Conservation (phyloP, 2,888 invertebrate genomes). For the Saturnia pavonia region DNA sequence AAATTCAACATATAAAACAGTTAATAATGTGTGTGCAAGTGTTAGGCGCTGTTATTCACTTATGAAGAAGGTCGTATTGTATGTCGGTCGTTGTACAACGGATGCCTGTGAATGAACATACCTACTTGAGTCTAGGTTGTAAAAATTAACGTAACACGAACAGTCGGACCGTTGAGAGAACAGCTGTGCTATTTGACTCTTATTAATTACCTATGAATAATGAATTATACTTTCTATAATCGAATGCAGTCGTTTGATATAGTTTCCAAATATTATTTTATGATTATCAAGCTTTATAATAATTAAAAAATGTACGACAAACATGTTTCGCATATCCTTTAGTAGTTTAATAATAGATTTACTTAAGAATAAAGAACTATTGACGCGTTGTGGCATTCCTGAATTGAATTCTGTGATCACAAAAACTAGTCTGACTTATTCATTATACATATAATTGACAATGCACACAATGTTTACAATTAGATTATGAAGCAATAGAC, state of each 20-base stretch:
- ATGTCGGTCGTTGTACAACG: slow-evolving; percentile 5
- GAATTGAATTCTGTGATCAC: background rate
- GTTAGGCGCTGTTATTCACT: slow-evolving; percentile 18
- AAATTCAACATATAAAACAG: slow-evolving; percentile 42
- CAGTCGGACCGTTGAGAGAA: slow-evolving; percentile 4
- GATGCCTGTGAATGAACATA: slow-evolving; percentile 17
- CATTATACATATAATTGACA: background rate
- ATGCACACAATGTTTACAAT: background rate
- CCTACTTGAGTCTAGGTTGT: slow-evolving; percentile 10
- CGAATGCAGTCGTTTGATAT: background rate
- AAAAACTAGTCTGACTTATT: background rate
- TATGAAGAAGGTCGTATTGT: slow-evolving; percentile 19
- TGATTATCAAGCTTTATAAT: background rate
- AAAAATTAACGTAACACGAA: background rate
- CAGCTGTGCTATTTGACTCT: slow-evolving; percentile 7
- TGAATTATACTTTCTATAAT: background rate
- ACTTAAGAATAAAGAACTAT: background rate
- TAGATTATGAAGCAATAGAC: background rate
- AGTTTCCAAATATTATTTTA: background rate
- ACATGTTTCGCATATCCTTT: background rate
- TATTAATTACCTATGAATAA: slow-evolving; percentile 1
- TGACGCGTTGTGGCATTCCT: background rate
- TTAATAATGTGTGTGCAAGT: background rate
- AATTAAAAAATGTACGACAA: background rate
- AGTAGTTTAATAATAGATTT: background rate